Conservation (phyloP, 2,113 vertebrate genomes). For the Mustela nigripes region DNA sequence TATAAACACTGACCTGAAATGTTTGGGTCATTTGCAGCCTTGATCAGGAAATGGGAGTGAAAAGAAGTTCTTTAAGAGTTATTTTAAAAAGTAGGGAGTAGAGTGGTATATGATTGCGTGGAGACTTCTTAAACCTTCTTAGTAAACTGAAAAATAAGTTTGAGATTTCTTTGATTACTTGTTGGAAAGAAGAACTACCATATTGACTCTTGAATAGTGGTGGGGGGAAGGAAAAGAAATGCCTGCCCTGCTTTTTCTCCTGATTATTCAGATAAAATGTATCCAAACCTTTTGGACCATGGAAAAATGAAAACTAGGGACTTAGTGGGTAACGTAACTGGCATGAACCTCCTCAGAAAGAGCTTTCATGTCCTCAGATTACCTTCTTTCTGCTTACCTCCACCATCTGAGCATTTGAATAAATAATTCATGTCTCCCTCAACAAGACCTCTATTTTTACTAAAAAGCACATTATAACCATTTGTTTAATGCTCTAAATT, state of each 20-base stretch:
- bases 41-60: conserved; percentile 29
- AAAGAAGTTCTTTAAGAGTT: not conserved
- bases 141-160: conserved; percentile 27
- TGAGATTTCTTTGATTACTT: conserved; percentile 33
- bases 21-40: conserved; percentile 9
- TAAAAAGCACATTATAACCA: not conserved
- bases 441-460: conserved; percentile 42
- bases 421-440: not conserved
- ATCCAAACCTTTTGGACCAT: not conserved
- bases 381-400: not conserved
- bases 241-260: not conserved
- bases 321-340: not conserved
- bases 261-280: conserved; percentile 27
- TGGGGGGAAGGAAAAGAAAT: not conserved
- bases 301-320: conserved; percentile 11
- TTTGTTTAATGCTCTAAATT: not conserved
- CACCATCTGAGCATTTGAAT: not conserved
- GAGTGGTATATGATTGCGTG: not conserved
- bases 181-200: not conserved
- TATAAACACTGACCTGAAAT: conserved; percentile 17
- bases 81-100: not conserved
- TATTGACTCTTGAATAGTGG: not conserved
- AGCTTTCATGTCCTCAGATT: not conserved
- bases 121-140: not conserved
- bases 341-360: not conserved